Percentiles rank a stretch among this genome's conserved stretches.
These are phyloP conservation scores for Thamnophis elegans DNA, from an alignment of 2,797 vertebrate species.

Conservation along the genomic window DNA sequence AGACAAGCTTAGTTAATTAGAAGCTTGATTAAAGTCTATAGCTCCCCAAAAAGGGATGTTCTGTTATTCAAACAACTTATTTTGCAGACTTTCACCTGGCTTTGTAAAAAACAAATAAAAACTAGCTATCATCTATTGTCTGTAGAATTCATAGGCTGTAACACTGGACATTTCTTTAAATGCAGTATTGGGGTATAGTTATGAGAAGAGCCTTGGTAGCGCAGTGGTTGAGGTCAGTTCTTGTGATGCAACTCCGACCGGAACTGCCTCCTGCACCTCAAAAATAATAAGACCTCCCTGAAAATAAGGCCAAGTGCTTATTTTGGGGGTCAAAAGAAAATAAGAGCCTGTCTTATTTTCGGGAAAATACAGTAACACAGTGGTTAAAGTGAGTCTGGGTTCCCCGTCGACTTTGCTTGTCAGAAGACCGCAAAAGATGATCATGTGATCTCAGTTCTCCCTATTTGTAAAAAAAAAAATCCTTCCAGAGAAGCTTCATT, in stretches of 20 bases:
- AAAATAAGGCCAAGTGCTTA: no score
- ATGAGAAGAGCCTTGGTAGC: no score
- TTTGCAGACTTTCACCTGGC: neutral
- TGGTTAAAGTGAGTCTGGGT: neutral
- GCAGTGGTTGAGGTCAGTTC: no score
- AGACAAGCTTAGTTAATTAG: slow-evolving; percentile 6
- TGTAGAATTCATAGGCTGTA: neutral
- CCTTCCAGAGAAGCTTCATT: neutral
- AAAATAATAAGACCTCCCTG: no score
- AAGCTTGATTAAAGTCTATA: neutral
- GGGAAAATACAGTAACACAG: no score
- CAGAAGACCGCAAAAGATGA: no score
- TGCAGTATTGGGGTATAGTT: neutral
- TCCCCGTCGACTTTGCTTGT: no score
- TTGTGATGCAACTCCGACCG: no score
- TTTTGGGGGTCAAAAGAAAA: no score
- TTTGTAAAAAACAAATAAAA: neutral
- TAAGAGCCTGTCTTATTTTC: no score
- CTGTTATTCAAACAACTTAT: neutral
- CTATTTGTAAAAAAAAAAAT: neutral
- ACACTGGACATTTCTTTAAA: neutral
- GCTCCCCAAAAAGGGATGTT: neutral
- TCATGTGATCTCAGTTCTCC: neutral
- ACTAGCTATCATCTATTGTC: neutral
- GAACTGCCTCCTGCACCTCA: no score